A percentile compares a stretch with the other conserved stretches of the same genome.
These are phyloP conservation scores for Thaleichthys pacificus DNA, from an alignment of 2,797 vertebrate species.

Conservation along the genomic window DNA sequence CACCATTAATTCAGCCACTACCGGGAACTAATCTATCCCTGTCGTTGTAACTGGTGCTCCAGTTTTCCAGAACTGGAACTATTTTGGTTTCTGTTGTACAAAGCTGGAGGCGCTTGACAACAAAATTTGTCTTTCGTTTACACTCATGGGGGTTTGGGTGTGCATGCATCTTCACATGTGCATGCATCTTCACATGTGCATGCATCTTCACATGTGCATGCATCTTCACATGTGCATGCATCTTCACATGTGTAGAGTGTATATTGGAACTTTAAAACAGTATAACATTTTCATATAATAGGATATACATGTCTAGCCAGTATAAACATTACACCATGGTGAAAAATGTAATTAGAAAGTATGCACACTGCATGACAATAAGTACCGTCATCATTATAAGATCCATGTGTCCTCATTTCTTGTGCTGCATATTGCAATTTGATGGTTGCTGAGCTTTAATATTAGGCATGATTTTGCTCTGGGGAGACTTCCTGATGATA, in stretches of 20 bases:
- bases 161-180: neutral
- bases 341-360: neutral
- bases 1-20: neutral
- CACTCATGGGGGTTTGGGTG: too few relatives aligned
- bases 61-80: neutral
- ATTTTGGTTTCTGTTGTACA: conserved; percentile 2
- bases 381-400: neutral
- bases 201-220: too few relatives aligned
- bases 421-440: neutral
- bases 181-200: neutral
- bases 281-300: neutral
- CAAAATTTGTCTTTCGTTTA: neutral
- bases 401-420: neutral
- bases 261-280: too few relatives aligned
- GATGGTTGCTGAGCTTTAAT: neutral
- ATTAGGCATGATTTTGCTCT: neutral
- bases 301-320: neutral
- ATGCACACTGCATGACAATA: too few relatives aligned
- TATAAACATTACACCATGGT: neutral
- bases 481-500: neutral
- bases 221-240: neutral
- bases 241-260: too few relatives aligned
- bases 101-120: neutral
- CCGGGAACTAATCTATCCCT: neutral
- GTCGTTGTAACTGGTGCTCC: neutral